Base-by-base conservation (phyloP, 2,113 vertebrate species). In the Riparia riparia region DNA sequence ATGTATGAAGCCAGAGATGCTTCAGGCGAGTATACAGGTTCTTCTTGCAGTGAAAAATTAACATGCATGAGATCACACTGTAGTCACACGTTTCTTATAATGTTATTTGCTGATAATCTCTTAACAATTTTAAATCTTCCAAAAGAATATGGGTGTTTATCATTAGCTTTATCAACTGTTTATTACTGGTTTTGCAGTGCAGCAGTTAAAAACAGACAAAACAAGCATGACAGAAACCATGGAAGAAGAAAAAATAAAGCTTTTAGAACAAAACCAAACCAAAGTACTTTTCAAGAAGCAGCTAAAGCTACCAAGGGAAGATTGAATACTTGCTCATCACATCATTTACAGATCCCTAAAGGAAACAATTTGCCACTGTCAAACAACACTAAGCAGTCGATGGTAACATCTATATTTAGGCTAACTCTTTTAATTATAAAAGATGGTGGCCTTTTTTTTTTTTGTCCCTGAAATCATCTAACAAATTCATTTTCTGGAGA, bases 311-410 rank as follows among this genome's bases (percentile, higher is more conserved):
- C 22, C 25, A 74, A 63, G 32, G 64, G n/a, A 86, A 90, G 68
- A 94, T 8, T 78, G 76, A 93, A 60, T 32, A 74, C 44, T 74
- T 74, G 60, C 17, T 92, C 69, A 86, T 60, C 81, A 53, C 77
- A 82, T 56, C 51, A 72, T 81, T 84, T 82, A 94, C 34, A 84
- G 65, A 78, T 56, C 41, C n/a, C 41, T 66, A 82, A 81, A 91
- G 49, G 51, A 95, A 94, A 90, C 22, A 45, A 89, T 85, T 79
- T 89, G 49, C 82, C 69, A 78, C 69, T 81, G 80, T 81, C 76
- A 68, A 49, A 78, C 44, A 95, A 60, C n/a, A 71, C 17, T 22
- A 51, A 60, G 53, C 44, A 71, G 79, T 32, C 0, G 0, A 34
- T 31, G 31, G 17, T 34, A 90, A 80, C 32, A 50, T 47, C 64